These are phyloP conservation scores for Aramus guarauna DNA, from an alignment of 2,113 vertebrate species.

Conservation along the genomic window DNA sequence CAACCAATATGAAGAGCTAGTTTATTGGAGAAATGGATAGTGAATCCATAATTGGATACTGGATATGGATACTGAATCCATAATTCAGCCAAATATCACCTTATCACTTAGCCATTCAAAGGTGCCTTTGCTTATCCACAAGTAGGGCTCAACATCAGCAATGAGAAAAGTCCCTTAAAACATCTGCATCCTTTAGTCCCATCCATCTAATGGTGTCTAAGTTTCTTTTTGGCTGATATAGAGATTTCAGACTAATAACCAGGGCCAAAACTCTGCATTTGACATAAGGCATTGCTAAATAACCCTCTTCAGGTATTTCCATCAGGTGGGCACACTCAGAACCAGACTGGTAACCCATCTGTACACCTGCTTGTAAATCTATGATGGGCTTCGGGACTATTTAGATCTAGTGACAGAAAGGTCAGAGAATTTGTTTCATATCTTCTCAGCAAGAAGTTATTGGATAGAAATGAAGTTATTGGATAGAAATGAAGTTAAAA, in stretches of 20 bases:
- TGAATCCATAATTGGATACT: not conserved
- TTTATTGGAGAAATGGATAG: not conserved
- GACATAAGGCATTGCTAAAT: not conserved
- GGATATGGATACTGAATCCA: not conserved
- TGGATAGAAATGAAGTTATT: not conserved
- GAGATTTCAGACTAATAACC: not conserved
- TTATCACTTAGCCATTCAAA: not conserved
- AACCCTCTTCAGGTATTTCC: not conserved
- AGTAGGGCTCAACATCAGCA: not conserved
- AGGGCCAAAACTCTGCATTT: not conserved
- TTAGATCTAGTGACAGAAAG: not conserved
- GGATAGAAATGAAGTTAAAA: too few relatives aligned
- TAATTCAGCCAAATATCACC: not conserved
- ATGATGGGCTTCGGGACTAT: not conserved
- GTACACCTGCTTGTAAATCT: not conserved
- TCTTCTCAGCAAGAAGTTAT: not conserved
- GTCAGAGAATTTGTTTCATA: not conserved
- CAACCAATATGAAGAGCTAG: not conserved
- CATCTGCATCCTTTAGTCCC: not conserved
- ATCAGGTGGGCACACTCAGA: not conserved
- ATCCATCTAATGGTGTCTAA: not conserved
- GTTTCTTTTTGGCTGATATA: not conserved
- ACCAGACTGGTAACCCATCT: not conserved
- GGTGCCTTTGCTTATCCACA: not conserved
- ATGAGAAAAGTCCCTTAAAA: not conserved